phyloP scores from a whole-genome alignment of 2,888 invertebrate species.

The Xestia ashworthii region DNA sequence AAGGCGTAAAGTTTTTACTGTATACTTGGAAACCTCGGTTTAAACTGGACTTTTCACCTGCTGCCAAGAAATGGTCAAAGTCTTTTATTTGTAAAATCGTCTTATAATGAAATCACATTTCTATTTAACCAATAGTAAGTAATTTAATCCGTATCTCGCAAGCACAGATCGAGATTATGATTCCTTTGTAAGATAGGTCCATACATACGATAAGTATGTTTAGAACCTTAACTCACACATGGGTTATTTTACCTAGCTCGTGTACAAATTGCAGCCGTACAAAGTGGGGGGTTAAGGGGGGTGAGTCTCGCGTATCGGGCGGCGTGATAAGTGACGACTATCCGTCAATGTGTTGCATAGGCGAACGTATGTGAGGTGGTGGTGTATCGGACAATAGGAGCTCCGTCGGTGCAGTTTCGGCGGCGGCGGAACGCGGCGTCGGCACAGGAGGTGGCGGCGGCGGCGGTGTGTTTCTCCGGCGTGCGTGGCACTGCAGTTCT shows the following conservation, averaged over 20 bases:
- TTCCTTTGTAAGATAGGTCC: not conserved
- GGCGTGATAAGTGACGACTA: conserved; percentile 80
- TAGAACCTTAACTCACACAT: conserved; percentile 51
- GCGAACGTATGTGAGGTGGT: conserved; percentile 71
- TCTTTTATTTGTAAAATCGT: not conserved
- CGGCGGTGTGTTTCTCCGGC: conserved; percentile 78
- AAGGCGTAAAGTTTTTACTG: conserved; percentile 3
- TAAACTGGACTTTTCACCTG: conserved; percentile 8
- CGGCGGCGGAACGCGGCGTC: conserved; percentile 74
- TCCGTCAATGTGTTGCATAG: conserved; percentile 82
- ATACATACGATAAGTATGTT: conserved; percentile 8
- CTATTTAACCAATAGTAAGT: not conserved
- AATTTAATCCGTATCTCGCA: not conserved
- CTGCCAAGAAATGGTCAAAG: not conserved
- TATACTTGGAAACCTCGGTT: conserved; percentile 15
- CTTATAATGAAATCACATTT: not conserved
- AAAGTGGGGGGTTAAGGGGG: conserved; percentile 71
- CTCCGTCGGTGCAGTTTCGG: conserved; percentile 74
- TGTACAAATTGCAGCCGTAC: conserved; percentile 75
- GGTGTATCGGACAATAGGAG: conserved; percentile 76
- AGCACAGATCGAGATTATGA: not conserved
- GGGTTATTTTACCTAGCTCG: conserved; percentile 67
- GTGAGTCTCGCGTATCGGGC: conserved; percentile 75
- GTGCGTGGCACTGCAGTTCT: conserved; percentile 86
- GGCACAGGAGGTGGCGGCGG: conserved; percentile 73